A percentile compares a stretch with the other conserved stretches of the same genome.
Conservation (phyloP, 2,888 invertebrate species). For the Polietes domitor region DNA sequence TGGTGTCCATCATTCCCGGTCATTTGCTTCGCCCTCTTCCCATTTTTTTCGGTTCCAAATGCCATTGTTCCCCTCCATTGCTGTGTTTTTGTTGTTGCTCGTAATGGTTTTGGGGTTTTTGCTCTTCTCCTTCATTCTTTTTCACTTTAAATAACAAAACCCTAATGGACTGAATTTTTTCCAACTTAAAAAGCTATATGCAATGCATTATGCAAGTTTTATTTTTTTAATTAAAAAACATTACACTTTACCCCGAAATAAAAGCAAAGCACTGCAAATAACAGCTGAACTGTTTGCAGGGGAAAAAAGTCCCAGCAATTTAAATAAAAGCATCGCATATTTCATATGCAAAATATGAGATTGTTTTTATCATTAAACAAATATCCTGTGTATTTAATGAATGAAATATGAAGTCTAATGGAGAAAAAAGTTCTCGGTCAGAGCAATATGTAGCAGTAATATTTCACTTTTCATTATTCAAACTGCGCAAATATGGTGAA, state of each 20-base stretch:
- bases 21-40: not conserved
- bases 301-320: constrained; percentile 10
- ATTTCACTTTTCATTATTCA: constrained; percentile 17
- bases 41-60: not conserved
- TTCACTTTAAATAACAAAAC: constrained; percentile 23
- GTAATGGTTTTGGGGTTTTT: not conserved
- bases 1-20: not conserved
- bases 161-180: constrained; percentile 31
- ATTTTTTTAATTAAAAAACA: constrained; percentile 55
- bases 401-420: not conserved
- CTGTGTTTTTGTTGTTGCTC: not conserved
- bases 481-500: not conserved
- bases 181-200: not conserved
- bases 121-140: not conserved
- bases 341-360: not conserved
- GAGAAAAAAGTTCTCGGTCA: not conserved
- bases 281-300: no score
- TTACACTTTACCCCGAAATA: constrained; percentile 4
- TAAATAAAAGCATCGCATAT: constrained; percentile 26
- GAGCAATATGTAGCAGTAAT: not conserved
- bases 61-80: not conserved
- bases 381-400: not conserved
- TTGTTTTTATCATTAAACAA: not conserved
- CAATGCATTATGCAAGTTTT: constrained; percentile 30
- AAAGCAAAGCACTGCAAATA: constrained; percentile 29